These are phyloP conservation scores for Torymus texanus DNA, from an alignment of 2,888 invertebrate genomes.

Conservation along the genomic window DNA sequence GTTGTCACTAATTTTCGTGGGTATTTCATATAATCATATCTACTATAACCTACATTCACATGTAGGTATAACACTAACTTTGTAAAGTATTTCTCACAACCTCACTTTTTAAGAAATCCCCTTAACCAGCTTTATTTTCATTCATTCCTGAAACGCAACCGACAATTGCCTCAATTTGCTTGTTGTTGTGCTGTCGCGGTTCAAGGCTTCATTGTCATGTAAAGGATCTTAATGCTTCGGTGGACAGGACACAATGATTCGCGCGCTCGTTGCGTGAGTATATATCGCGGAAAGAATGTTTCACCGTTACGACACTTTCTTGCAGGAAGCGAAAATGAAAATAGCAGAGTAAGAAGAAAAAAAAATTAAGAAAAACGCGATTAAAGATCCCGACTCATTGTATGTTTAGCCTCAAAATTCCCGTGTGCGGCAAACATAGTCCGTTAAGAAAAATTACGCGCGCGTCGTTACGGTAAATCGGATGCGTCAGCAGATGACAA, in stretches of 20 bases:
- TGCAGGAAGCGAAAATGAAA: conserved; percentile 39
- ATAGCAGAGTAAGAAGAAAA: not conserved
- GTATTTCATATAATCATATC: too few relatives aligned
- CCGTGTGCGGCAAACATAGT: not conserved
- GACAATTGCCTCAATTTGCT: not conserved
- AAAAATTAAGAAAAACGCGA: conserved; percentile 28
- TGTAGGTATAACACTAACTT: too few relatives aligned
- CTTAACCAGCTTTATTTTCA: too few relatives aligned
- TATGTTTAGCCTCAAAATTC: conserved; percentile 13
- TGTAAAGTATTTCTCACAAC: too few relatives aligned
- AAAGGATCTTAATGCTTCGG: conserved; percentile 42
- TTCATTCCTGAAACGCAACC: not conserved
- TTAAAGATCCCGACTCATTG: conserved; percentile 30
- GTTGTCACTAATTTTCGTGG: too few relatives aligned
- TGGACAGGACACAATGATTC: conserved; percentile 24
- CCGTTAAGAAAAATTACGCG: conserved; percentile 34
- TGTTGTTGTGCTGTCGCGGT: not conserved
- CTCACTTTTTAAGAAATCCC: too few relatives aligned
- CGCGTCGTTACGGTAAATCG: conserved; percentile 22
- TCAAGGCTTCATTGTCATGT: conserved; percentile 2
- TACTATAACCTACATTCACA: too few relatives aligned
- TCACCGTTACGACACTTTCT: conserved; percentile 50
- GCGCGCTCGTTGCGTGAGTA: conserved; percentile 16
- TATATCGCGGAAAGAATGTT: conserved; percentile 30
- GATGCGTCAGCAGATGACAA: conserved; percentile 10